Conservation (phyloP, 2,113 vertebrate species). For the Pholis gunnellus region DNA sequence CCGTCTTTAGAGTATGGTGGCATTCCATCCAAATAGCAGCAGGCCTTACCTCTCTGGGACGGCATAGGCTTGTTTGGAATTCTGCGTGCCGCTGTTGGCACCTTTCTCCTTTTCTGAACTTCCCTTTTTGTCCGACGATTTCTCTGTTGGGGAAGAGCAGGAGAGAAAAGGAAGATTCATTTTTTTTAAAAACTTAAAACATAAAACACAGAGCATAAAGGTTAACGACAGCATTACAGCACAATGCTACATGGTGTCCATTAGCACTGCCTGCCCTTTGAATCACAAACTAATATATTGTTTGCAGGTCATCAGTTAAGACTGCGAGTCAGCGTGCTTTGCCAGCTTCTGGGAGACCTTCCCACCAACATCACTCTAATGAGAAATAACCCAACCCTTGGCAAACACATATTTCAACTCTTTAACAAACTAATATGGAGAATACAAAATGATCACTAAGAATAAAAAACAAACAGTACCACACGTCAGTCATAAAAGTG, state of each 20-base stretch:
- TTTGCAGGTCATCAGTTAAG: background rate
- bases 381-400: background rate
- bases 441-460: background rate
- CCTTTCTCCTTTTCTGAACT: slow-evolving; percentile 53
- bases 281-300: background rate
- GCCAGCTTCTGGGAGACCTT: background rate
- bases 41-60: slow-evolving; percentile 72
- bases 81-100: slow-evolving; percentile 48
- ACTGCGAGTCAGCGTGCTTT: background rate
- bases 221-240: background rate
- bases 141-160: slow-evolving; percentile 67
- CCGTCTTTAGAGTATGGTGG: background rate
- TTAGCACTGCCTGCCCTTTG: background rate
- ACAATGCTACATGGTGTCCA: background rate
- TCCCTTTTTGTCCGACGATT: slow-evolving; percentile 66
- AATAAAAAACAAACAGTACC: background rate
- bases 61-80: slow-evolving; percentile 39
- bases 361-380: background rate
- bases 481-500: slow-evolving; percentile 22
- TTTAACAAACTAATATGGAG: background rate
- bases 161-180: background rate
- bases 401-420: slow-evolving; percentile 5
- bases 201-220: background rate
- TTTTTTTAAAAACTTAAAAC: background rate
- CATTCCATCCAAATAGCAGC: slow-evolving; percentile 19